A percentile compares a stretch with the other conserved stretches of the same genome.
phyloP scores from a whole-genome alignment of 2,888 invertebrate genomes.

The Isoperla grammatica region DNA sequence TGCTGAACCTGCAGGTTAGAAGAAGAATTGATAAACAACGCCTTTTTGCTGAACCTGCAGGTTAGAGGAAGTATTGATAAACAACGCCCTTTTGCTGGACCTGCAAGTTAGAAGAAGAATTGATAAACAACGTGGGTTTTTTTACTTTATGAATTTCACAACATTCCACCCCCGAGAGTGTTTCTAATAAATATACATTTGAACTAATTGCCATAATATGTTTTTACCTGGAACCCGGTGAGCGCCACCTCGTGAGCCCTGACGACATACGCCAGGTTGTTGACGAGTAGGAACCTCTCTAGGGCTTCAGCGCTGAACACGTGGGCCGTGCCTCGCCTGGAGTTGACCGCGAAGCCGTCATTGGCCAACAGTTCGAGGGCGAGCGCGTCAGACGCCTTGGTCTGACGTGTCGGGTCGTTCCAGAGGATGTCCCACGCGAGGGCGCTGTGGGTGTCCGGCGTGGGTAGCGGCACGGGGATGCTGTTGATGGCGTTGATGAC shows the following conservation, averaged over 20 bases:
- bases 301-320: conserved; percentile 65
- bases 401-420: conserved; percentile 62
- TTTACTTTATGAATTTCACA: too few species aligned
- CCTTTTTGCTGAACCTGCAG: too few species aligned
- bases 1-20: too few species aligned
- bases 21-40: too few species aligned
- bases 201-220: conserved; percentile 5
- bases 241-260: conserved; percentile 69
- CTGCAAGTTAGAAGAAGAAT: too few species aligned
- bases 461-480: conserved; percentile 57
- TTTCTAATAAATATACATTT: too few species aligned
- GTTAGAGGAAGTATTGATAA: too few species aligned
- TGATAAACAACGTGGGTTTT: too few species aligned
- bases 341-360: conserved; percentile 63
- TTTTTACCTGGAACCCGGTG: conserved; percentile 64
- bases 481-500: conserved; percentile 57
- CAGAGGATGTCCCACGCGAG: conserved; percentile 74
- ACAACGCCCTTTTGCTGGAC: too few species aligned
- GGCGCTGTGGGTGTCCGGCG: conserved; percentile 62
- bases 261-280: conserved; percentile 63
- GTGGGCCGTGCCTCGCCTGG: conserved; percentile 64
- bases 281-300: conserved; percentile 57
- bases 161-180: too few species aligned
- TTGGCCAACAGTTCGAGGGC: conserved; percentile 51
- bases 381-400: conserved; percentile 43